Percentiles rank a stretch among this genome's conserved stretches.
These are phyloP conservation scores for Microplitis deprimator DNA, from an alignment of 2,888 invertebrate genomes.

Conservation along the genomic window DNA sequence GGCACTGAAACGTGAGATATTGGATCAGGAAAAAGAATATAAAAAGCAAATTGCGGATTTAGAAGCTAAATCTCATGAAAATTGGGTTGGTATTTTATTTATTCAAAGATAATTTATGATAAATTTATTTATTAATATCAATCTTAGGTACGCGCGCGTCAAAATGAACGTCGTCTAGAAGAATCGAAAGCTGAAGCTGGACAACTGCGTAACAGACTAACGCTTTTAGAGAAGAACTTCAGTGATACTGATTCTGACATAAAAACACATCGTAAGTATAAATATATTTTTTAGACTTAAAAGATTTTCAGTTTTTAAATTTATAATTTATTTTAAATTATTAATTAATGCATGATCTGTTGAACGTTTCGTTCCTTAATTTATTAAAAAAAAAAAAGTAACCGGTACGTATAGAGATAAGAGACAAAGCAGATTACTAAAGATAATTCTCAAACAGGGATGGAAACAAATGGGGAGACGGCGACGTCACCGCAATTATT, in stretches of 20 bases:
- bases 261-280: constrained; percentile 73
- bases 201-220: constrained; percentile 77
- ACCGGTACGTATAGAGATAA: neutral
- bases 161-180: constrained; percentile 86
- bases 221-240: constrained; percentile 73
- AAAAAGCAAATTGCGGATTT: constrained; percentile 82
- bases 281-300: neutral
- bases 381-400: neutral
- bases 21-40: constrained; percentile 84
- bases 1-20: constrained; percentile 84
- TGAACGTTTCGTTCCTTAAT: constrained; percentile 8
- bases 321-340: neutral
- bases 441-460: constrained; percentile 67
- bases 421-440: constrained; percentile 2
- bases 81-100: constrained; percentile 76
- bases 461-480: constrained; percentile 73
- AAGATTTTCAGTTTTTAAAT: neutral
- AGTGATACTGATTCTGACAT: constrained; percentile 72
- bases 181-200: constrained; percentile 83
- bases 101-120: neutral
- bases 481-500: constrained; percentile 71
- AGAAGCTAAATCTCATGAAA: constrained; percentile 88
- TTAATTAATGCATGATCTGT: neutral
- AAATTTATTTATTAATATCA: constrained; percentile 13
- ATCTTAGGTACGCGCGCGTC: constrained; percentile 80